Evolutionary conservation across 2,888 invertebrate species (phyloP), one percentile per base, ranked within the genome.

Genomic region (Heteromyza rotundicornis): DNA sequence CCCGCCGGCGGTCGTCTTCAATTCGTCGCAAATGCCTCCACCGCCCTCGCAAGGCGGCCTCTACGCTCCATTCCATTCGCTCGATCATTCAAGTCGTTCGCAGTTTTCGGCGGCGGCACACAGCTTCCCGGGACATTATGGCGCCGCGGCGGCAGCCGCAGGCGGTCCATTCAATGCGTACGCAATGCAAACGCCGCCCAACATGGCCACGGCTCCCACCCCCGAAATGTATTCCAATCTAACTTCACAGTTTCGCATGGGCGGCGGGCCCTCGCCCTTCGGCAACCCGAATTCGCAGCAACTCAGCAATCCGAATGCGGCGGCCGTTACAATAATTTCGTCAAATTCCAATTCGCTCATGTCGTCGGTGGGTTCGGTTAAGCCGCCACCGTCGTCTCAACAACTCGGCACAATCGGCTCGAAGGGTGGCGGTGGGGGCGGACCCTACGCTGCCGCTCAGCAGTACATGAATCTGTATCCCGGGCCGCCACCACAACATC

Each of bases 321-420:
- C 52, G n/a, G 74, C 77, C 35, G 79, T 79, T 19, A 92, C 95
- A 71, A 88, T 95, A 73, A 95, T 95, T 70, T 93, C 94, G 40
- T 92, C 94, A 66, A 91, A 92, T 60, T 92, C 94, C 63, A 94
- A 94, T 82, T 92, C 92, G 35, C 86, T 95, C 70, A 95, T 95
- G 94, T 93, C 94, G 3, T 91, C 91, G 64, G 92, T 94, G 57
- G 95, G 94, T 77, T 90, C 92, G 8, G 89, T 90, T 22, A 92
- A 91, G 82, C 89, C 67, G 92, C 94, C 74, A 79, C 91, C 92
- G 14, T 89, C 91, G 36, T 88, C 89, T 65, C 92, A 92, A 82
- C 89, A 90, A 74, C 91, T 94, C 71, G 93, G 93, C 68, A 92
- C 94, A 62, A 94, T 94, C 71, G 93, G 94, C 51, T 82, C 84